Percentiles rank a stretch among this genome's conserved stretches.
phyloP scores from a whole-genome alignment of 2,797 vertebrate genomes.

The Emydoidea blandingii region DNA sequence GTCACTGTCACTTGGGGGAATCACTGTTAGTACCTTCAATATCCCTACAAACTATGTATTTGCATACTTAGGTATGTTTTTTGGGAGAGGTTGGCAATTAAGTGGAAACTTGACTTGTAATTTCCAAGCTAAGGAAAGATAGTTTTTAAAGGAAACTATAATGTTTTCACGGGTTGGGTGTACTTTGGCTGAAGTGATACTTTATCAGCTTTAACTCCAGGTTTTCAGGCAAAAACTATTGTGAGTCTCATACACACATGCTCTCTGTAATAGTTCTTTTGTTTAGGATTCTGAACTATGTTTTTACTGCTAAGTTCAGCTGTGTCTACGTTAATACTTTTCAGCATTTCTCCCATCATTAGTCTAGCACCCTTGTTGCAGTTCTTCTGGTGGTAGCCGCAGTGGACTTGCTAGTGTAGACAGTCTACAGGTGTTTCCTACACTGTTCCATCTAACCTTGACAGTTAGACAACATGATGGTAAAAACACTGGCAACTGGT shows the following conservation, averaged over 20 bases:
- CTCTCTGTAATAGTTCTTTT: background rate
- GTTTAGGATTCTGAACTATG: background rate
- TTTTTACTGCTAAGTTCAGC: background rate
- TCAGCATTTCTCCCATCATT: background rate
- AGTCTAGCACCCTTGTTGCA: fast-evolving
- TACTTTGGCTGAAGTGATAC: background rate
- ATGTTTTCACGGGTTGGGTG: background rate
- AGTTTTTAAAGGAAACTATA: background rate
- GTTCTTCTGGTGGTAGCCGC: background rate
- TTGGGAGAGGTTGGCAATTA: background rate
- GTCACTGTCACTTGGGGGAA: no score
- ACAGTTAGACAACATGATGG: background rate
- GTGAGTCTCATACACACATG: background rate
- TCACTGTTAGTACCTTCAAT: no score
- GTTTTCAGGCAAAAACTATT: background rate
- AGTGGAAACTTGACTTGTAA: background rate
- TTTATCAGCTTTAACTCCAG: background rate
- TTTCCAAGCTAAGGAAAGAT: background rate
- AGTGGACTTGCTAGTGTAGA: background rate
- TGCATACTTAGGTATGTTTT: background rate
- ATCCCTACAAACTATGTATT: no score
- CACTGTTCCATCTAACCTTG: background rate
- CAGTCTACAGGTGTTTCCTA: background rate
- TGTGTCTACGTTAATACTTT: background rate
- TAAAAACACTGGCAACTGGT: background rate